Evolutionary conservation across 2,797 vertebrate species (phyloP), one percentile per base, ranked within the genome.

Genomic region (Chrosomus eos): DNA sequence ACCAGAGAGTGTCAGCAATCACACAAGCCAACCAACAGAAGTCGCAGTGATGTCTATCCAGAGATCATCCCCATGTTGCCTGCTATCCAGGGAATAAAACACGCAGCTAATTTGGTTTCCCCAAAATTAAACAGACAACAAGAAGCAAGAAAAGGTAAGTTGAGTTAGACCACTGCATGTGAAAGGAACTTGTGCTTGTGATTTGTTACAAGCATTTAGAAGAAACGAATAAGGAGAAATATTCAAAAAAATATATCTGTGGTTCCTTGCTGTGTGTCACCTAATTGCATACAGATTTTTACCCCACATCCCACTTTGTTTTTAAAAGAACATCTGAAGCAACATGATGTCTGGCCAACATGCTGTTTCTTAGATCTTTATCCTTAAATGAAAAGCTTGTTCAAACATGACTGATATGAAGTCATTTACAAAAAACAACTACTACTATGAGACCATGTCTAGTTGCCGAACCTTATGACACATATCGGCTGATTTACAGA

Each of bases 1-100:
- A 60, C 90, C 26, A 92, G 89, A 88, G 94, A 93, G 75, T 94
- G 86, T 81, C 92, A 92, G 26, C 89, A 86, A 74, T 90, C 93
- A 72, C 92, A 94, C 85, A 95, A 92, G 85, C 89, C 90, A 66
- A 91, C 87, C 75, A 94, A 87, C 88, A 93, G 95, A 80, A 95
- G 94, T 84, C 91, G 91, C 90, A 95, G 95, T 87, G 95, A 96
- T 21, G 89, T 95, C 83, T 95, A 90, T 73, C 94, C 95, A 31
- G 93, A 95, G 87, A 92, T 92, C 68, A 91, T 95, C 80, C 92
- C 90, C 14, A 91, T 83, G 81, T 53, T 95, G 7, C 93, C 90
- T 11, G 78, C 75, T 51, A 83, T 95, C 6, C 94, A 92, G 62
- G 86, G 87, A 73, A 93, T 91, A 85, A 93, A 91, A 87, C 88